Base-by-base conservation (phyloP, 2,113 vertebrate species). In the Typhlomys cinereus region DNA sequence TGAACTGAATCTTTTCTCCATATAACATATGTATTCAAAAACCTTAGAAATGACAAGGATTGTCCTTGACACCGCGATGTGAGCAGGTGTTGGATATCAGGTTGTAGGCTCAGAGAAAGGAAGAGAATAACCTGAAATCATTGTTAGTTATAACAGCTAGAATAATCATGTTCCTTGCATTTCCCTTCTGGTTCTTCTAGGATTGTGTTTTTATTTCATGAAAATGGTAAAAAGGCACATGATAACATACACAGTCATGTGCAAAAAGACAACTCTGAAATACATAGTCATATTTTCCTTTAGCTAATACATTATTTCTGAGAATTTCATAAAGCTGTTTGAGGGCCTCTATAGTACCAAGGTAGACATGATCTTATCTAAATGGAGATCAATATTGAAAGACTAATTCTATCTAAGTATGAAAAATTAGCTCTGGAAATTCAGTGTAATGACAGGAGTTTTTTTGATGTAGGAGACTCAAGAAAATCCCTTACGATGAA, bases 111-210 rank as follows among this genome's bases (percentile, higher is more conserved):
- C 25, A 44, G 2, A 59, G 39, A 61, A 66, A 81, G 39, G 52
- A 93, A 84, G 44, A 84, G 59, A 90, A 91, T 78, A 78, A 36
- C 57, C 57, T 74, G 59, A 93, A 89, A 70, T 78, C 70, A 67
- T 31, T 62, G 29, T 84, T 64, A 87, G 39, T 66, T 90, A 41
- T 15, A 10, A 4, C 79, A n/a, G 25, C 17, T 62, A 67, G 31
- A 41, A 75, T 84, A 84, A 92, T 71, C 75, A 4, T 15, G 71
- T 34, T 66, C 10, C 41, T 90, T 74, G 23, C 36, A 14, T 87
- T 54, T 85, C 31, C 66, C 73, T 59, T 13, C 8, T 34, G 10
- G 46, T 14, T 81, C 5, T 5, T 39, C 25, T 13, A 67, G 21
- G 50, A 17, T 27, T 52, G 13, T 29, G 15, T 11, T 76, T 2